phyloP scores from a whole-genome alignment of 2,113 vertebrate species.

The Dromiciops gliroides region DNA sequence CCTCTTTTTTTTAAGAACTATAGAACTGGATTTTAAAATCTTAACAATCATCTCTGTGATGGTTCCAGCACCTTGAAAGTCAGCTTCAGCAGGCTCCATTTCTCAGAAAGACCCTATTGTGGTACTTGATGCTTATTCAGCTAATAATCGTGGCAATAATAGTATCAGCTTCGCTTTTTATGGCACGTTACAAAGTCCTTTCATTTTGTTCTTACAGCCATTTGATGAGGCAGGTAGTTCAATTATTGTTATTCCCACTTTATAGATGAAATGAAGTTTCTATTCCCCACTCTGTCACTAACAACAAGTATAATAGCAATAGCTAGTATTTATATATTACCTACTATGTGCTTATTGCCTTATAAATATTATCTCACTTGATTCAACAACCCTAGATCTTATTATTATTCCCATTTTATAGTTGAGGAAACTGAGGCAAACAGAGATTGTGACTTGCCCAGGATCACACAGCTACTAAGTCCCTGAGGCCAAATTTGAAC shows the following conservation, averaged over 20 bases:
- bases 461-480: not conserved
- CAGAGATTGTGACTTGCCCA: not conserved
- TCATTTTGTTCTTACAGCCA: not conserved
- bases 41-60: not conserved
- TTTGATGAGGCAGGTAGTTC: not conserved
- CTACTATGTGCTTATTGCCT: not conserved
- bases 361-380: not conserved
- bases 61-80: not conserved
- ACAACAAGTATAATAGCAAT: not conserved
- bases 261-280: not conserved
- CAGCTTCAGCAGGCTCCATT: not conserved
- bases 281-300: not conserved
- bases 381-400: not conserved
- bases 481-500: not conserved
- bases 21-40: not conserved
- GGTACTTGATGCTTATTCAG: not conserved
- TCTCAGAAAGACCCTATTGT: not conserved
- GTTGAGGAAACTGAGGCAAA: not conserved
- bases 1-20: not conserved
- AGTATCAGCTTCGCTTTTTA: not conserved
- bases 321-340: not conserved
- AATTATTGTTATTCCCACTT: not conserved
- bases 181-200: not conserved
- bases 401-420: not conserved
- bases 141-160: not conserved